Evolutionary conservation across 2,888 invertebrate genomes (phyloP), one percentile per base, ranked within the genome.

Genomic region (Drosophila merina): DNA sequence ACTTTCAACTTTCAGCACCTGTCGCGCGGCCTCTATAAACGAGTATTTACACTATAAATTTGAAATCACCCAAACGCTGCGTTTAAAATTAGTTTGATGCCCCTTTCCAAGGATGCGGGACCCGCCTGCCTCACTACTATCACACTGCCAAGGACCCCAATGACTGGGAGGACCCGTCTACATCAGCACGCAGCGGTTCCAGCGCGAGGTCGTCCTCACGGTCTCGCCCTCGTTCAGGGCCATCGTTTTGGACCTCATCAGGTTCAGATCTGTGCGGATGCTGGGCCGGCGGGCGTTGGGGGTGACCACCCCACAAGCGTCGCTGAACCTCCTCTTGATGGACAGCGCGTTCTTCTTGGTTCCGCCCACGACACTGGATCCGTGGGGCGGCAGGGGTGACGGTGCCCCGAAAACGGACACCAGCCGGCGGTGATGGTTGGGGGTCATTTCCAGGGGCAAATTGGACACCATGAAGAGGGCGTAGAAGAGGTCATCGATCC

Each of bases 281-380:
- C 96, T 96, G 33, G 97, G 97, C 48, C 97, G 93, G 55, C 97
- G 93, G 0, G 96, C 97, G 89, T 97, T 97, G 2, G 97, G 96
- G n/a, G 96, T 96, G 20, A 97, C 96, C 5, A 97, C 96, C 4
- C 97, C 97, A 88, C 96, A 97, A 1, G 97, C 97, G 88, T 97
- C 97, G 75, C 96, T 97, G 77, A 97, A 92, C 55, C 96, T 93
- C 66, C 96, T 93, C 83, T 97, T 96, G 74, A 97, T 96, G 48
- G 96, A 96, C 57, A 97, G 92, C 3, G 96, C 95, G 86, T 95
- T 95, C 91, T 95, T 95, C 89, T 95, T 95, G 88, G 94, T 93
- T 82, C 94, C 93, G 89, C 93, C 94, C 45, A 93, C 93, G 72
- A 94, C 40, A 1, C 12, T 94, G 31, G 94, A 93, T 74, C 94